phyloP scores from a whole-genome alignment of 2,797 vertebrate species.

The Anas flavirostris region DNA sequence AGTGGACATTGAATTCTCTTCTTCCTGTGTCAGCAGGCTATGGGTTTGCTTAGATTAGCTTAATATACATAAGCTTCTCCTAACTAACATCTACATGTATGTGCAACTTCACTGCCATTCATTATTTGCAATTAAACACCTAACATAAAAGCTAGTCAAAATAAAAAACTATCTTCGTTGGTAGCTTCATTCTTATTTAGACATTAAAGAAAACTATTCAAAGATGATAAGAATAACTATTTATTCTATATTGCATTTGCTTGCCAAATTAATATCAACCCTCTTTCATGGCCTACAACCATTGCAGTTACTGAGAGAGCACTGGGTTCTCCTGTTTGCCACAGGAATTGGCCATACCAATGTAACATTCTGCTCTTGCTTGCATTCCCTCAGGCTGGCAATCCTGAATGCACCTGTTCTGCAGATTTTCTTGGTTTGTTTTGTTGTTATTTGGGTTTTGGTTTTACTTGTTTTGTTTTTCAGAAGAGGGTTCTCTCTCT shows the following conservation, averaged over 20 bases:
- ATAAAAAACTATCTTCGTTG: neutral
- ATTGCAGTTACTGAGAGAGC: neutral
- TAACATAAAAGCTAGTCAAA: neutral
- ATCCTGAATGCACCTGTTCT: neutral
- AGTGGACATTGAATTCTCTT: neutral
- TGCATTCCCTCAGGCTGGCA: neutral
- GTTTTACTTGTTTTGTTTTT: too few species aligned
- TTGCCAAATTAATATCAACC: neutral
- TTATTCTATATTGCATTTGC: neutral
- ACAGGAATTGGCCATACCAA: neutral
- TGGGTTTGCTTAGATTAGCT: neutral
- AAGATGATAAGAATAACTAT: neutral
- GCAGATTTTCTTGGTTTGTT: too few species aligned
- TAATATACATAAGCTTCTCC: neutral
- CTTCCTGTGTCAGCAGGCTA: neutral
- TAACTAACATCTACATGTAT: neutral
- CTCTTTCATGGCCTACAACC: neutral
- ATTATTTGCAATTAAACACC: neutral
- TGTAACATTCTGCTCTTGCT: neutral
- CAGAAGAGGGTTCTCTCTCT: neutral
- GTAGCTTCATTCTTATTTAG: neutral
- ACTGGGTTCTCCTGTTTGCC: neutral
- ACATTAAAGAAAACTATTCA: neutral
- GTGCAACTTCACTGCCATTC: neutral
- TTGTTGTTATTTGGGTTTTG: too few species aligned